phyloP scores from a whole-genome alignment of 92 coral and sea anemone genomes.

The Nematostella vectensis region DNA sequence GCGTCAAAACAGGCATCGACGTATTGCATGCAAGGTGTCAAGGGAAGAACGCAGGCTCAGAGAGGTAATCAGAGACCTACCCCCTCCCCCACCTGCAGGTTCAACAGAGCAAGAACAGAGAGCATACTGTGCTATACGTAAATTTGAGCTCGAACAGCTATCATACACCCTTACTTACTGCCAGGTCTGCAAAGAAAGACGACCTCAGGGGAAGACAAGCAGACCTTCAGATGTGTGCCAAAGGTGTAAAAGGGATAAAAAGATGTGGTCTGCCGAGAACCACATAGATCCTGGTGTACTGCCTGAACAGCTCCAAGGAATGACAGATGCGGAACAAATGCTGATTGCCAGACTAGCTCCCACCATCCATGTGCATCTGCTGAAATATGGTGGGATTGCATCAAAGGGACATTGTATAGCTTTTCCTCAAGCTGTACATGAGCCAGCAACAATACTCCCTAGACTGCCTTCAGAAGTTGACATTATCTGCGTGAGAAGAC shows the following conservation, averaged over 20 bases:
- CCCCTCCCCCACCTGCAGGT: slow-evolving; percentile 7
- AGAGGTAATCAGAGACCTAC: slow-evolving; percentile 4
- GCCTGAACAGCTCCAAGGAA: neutral
- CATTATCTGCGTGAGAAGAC: neutral
- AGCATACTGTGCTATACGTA: too few relatives aligned
- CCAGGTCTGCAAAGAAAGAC: slow-evolving; percentile 20
- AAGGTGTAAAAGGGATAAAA: slow-evolving; percentile 16
- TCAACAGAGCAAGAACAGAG: neutral
- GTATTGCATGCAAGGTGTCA: neutral
- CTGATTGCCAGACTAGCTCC: slow-evolving; percentile 32
- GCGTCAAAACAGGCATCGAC: neutral
- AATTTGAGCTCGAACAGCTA: slow-evolving; percentile 15
- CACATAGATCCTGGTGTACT: too few relatives aligned
- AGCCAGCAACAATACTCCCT: slow-evolving; percentile 32
- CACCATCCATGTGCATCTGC: slow-evolving; percentile 21
- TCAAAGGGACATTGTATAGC: slow-evolving; percentile 47
- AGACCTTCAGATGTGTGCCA: neutral
- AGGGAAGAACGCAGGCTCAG: slow-evolving; percentile 7
- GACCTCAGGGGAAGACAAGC: neutral
- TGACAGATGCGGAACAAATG: slow-evolving; percentile 16
- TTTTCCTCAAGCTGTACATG: slow-evolving; percentile 47
- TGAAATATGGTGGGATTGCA: slow-evolving; percentile 39
- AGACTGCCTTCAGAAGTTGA: slow-evolving; percentile 16
- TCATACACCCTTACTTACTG: slow-evolving; percentile 1
- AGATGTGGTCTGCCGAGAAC: slow-evolving; percentile 11